A percentile compares a stretch with the other conserved stretches of the same genome.
Conservation (phyloP, 2,797 vertebrate species). For the Gymnothorax javanicus region DNA sequence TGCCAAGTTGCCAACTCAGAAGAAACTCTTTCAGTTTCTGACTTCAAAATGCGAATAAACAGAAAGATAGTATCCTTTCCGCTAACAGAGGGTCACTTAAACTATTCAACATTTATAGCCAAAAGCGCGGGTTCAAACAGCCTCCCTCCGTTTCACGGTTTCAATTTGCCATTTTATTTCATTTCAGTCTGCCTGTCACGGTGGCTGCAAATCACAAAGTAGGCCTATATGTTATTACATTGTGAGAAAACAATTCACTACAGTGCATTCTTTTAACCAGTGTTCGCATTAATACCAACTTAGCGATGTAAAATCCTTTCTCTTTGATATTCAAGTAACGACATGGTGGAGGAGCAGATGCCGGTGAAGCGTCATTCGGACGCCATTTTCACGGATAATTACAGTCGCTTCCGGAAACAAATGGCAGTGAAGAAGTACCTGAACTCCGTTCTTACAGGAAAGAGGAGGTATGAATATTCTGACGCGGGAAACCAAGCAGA, state of each 20-base stretch:
- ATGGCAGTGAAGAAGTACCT: slow-evolving; percentile 97
- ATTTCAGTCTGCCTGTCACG: no score
- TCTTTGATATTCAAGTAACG: slow-evolving; percentile 62
- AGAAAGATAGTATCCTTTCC: neutral
- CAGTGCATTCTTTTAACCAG: no score
- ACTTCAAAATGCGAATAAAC: neutral
- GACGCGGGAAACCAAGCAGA: neutral
- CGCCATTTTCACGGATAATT: slow-evolving; percentile 94
- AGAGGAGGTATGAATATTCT: slow-evolving; percentile 80
- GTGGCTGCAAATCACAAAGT: no score
- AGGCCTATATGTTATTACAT: no score
- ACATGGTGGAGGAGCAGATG: slow-evolving; percentile 76
- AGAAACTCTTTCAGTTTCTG: neutral
- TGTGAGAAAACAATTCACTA: no score
- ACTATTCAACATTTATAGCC: neutral
- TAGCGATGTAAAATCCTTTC: neutral
- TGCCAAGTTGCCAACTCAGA: no score
- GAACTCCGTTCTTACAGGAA: slow-evolving; percentile 89
- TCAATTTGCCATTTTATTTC: neutral
- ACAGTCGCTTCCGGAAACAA: slow-evolving; percentile 93
- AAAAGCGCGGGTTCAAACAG: neutral
- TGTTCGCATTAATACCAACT: neutral
- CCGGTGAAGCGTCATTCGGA: slow-evolving; percentile 93
- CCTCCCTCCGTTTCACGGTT: neutral
- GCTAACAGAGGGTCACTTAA: neutral